Conservation (phyloP, 2,888 invertebrate species). For the Anthoptus insignis region DNA sequence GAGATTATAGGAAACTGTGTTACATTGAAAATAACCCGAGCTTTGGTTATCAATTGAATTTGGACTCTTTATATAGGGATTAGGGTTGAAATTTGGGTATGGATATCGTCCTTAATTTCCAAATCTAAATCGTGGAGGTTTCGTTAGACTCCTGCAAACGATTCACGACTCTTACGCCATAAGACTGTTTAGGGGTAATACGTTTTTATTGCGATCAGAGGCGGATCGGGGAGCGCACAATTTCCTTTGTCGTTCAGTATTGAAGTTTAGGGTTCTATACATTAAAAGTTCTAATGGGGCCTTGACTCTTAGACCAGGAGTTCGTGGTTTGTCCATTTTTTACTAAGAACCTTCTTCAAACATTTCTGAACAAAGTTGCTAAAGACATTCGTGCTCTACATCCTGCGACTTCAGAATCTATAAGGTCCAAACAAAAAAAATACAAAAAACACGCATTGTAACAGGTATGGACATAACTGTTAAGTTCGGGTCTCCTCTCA, state of each 20-base stretch:
- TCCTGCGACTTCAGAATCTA: too few relatives aligned
- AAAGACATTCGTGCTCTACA: too few relatives aligned
- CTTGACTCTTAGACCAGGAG: too few relatives aligned
- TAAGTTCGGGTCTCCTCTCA: too few relatives aligned
- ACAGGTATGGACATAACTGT: too few relatives aligned
- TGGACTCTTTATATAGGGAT: conserved; percentile 42
- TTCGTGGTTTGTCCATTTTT: too few relatives aligned
- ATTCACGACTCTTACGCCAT: conserved; percentile 40
- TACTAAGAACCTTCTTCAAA: too few relatives aligned
- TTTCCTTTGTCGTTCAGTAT: conserved; percentile 13
- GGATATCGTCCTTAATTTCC: conserved; percentile 37
- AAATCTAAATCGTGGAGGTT: conserved; percentile 45
- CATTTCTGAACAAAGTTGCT: too few relatives aligned
- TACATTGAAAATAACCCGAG: conserved; percentile 56
- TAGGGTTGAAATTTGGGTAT: conserved; percentile 37
- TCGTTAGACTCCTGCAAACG: conserved; percentile 46
- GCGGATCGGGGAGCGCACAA: conserved; percentile 8
- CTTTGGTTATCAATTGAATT: conserved; percentile 29
- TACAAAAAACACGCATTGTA: too few relatives aligned
- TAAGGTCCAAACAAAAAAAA: too few relatives aligned
- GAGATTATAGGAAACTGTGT: conserved; percentile 67
- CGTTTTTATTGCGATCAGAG: conserved; percentile 44
- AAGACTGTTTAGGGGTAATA: conserved; percentile 49
- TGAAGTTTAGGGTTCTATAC: too few relatives aligned
- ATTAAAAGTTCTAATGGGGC: too few relatives aligned